Evolutionary conservation across 2,797 vertebrate species (phyloP).

Genomic region (Hydrophis major): DNA sequence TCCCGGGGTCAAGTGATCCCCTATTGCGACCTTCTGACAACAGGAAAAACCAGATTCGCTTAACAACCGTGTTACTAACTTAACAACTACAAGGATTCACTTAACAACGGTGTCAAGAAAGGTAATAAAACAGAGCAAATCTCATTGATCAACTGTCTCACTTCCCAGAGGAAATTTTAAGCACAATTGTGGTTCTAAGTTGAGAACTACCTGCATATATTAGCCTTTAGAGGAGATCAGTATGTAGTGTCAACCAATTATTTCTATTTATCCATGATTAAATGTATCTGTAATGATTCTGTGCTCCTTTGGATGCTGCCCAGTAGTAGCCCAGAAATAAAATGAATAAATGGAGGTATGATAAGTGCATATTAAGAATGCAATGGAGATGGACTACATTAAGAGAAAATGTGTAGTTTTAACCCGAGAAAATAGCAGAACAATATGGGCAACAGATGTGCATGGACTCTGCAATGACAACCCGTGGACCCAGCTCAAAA

Average conservation of each 20-base stretch:
- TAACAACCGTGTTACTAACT: not conserved
- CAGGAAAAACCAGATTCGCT: not conserved
- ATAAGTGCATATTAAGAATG: not conserved
- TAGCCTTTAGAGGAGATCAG: not conserved
- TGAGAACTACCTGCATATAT: not conserved
- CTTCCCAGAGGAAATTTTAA: too few species aligned
- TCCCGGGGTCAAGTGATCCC: not conserved
- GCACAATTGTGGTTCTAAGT: not conserved
- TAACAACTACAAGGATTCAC: not conserved
- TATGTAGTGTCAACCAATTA: not conserved
- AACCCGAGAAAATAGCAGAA: not conserved
- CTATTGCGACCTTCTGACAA: too few species aligned
- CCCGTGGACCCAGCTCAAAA: constrained; percentile 39
- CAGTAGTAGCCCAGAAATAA: not conserved
- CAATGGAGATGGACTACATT: not conserved
- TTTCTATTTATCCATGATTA: not conserved
- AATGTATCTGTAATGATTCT: not conserved
- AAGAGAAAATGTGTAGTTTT: not conserved
- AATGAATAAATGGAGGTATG: not conserved
- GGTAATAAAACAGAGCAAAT: not conserved
- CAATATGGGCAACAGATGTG: not conserved
- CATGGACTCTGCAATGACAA: constrained; percentile 9
- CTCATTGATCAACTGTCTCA: not conserved
- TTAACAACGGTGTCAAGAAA: not conserved
- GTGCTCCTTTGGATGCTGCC: not conserved